A percentile compares a stretch with the other conserved stretches of the same genome.
Evolutionary conservation across 2,888 invertebrate species (phyloP).

Genomic region (Ditula angustiorana): DNA sequence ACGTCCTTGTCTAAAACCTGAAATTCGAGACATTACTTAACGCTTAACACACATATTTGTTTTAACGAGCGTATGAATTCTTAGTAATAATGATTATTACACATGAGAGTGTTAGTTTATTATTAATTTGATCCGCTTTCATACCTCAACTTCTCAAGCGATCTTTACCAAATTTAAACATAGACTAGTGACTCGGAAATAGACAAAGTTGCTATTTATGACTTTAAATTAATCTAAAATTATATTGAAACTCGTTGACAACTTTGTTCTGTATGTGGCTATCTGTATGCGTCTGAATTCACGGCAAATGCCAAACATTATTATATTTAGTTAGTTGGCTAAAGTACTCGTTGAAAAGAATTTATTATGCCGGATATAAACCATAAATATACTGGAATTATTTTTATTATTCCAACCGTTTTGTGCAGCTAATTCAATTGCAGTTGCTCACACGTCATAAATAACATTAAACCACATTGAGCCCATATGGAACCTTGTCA

Average conservation of each 20-base stretch:
- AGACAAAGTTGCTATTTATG: no score
- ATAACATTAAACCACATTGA: conserved; percentile 19
- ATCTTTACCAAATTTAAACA: no score
- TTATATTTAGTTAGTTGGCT: not conserved
- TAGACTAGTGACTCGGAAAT: not conserved
- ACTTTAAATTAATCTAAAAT: no score
- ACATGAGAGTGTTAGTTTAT: no score
- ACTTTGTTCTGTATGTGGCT: no score
- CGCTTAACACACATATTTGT: not conserved
- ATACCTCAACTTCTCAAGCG: no score
- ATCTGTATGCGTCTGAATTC: no score
- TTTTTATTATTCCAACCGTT: not conserved
- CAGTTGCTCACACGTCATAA: conserved; percentile 5
- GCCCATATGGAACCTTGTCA: no score
- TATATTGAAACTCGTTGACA: no score
- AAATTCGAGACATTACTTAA: not conserved
- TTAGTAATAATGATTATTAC: no score
- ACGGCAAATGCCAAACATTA: no score
- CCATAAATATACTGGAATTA: not conserved
- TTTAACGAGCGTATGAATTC: not conserved
- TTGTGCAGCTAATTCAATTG: not conserved
- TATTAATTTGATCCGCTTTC: no score
- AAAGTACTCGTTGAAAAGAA: not conserved
- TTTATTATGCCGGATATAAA: not conserved
- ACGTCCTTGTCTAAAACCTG: not conserved